Evolutionary conservation across 2,888 invertebrate species (phyloP).

Genomic region (Onchidella celtica): DNA sequence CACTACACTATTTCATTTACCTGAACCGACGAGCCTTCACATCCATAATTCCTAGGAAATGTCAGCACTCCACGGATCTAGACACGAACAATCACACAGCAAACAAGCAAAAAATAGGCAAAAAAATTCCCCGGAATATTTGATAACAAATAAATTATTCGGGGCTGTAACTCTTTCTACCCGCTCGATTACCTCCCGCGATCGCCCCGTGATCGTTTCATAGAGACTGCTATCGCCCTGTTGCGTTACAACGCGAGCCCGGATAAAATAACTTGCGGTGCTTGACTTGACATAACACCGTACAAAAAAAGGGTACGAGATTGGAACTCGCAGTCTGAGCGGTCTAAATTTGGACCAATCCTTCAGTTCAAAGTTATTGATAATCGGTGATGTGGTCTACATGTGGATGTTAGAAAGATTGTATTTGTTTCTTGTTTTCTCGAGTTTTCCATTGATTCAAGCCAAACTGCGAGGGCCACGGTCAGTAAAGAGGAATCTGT

Average conservation of each 20-base stretch:
- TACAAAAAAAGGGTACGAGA: not conserved
- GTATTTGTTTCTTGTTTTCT: too few relatives aligned
- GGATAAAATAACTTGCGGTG: not conserved
- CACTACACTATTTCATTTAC: not conserved
- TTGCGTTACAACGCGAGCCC: not conserved
- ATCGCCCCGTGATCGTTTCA: not conserved
- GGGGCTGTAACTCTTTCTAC: not conserved
- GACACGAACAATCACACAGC: not conserved
- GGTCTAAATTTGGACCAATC: too few relatives aligned
- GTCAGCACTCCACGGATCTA: too few relatives aligned
- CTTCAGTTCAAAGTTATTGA: too few relatives aligned
- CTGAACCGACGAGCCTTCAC: not conserved
- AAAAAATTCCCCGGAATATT: not conserved
- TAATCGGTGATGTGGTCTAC: too few relatives aligned
- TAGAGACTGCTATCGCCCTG: not conserved
- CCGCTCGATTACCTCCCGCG: not conserved
- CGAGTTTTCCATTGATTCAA: not conserved
- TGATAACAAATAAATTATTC: not conserved
- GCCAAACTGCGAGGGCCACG: not conserved
- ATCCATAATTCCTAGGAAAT: not conserved
- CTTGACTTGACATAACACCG: not conserved
- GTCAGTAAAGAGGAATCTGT: not conserved
- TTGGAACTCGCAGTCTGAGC: too few relatives aligned
- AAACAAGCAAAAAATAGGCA: too few relatives aligned
- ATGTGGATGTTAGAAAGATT: too few relatives aligned